A percentile compares a stretch with the other conserved stretches of the same genome.
Evolutionary conservation across 2,797 vertebrate genomes (phyloP).

Genomic region (Triplophysa yarkandensis): DNA sequence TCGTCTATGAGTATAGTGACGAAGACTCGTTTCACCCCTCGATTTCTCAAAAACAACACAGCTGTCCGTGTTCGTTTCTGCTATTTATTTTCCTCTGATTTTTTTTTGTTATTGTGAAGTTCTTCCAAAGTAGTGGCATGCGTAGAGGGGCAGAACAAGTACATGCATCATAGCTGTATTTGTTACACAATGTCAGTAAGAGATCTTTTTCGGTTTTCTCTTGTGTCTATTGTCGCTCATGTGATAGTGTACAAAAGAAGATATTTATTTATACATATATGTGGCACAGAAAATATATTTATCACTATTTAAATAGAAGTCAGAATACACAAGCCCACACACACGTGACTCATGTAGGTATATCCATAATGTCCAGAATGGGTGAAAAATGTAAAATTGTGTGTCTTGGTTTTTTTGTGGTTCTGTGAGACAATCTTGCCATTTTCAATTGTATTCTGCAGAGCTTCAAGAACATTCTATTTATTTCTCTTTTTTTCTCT

Average conservation of each 20-base stretch:
- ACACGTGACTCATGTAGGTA: slow-evolving; percentile 32
- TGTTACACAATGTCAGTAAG: slow-evolving; percentile 33
- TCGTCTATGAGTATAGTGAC: slow-evolving; percentile 15
- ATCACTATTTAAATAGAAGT: slow-evolving; percentile 55
- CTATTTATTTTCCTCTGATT: slow-evolving; percentile 17
- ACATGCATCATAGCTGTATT: slow-evolving; percentile 25
- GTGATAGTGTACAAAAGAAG: slow-evolving; percentile 55
- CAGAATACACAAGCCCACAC: slow-evolving; percentile 26
- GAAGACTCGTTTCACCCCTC: neutral
- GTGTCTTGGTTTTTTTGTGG: slow-evolving; percentile 39
- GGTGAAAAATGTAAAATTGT: slow-evolving; percentile 16
- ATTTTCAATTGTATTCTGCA: slow-evolving; percentile 45
- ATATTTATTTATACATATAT: slow-evolving; percentile 58
- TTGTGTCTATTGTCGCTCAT: slow-evolving; percentile 50
- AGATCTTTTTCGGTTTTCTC: slow-evolving; percentile 32
- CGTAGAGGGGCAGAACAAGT: slow-evolving; percentile 22
- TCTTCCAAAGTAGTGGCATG: slow-evolving; percentile 30
- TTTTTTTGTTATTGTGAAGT: slow-evolving; percentile 2
- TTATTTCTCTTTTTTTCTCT: slow-evolving; percentile 48
- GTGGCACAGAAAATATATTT: slow-evolving; percentile 57
- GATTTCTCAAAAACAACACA: slow-evolving; percentile 34
- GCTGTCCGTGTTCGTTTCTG: slow-evolving; percentile 24
- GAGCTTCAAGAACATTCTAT: slow-evolving; percentile 43
- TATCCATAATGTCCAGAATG: slow-evolving; percentile 47
- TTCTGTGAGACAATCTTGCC: slow-evolving; percentile 49